Evolutionary conservation across 2,797 vertebrate species (phyloP), one percentile per base, ranked within the genome.

Genomic region (Thalassophryne amazonica): DNA sequence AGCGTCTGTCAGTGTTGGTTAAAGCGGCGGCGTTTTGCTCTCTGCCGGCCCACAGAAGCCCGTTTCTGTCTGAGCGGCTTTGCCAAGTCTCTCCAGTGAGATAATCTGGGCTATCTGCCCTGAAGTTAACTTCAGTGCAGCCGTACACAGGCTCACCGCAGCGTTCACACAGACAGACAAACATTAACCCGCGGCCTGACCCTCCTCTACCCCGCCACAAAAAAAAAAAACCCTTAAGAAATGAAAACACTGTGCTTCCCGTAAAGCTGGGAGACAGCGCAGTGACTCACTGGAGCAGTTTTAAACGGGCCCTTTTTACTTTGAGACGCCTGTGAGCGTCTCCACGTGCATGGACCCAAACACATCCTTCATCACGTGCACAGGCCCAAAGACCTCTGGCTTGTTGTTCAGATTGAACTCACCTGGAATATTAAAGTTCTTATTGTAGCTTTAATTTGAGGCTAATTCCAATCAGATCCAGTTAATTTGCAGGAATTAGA

Each of bases 221-320:
- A 50, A 66, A 49, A 50, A 56, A 64, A 65, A 51, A 22, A 38
- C 23, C 24, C 34, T 58, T 68, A 61, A 76, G 86, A 85, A 76
- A 85, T 84, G 90, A 89, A 89, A 86, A 89, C 87, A 81, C 86
- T 87, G 86, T 76, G 67, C 55, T 92, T 92, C 89, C 90, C 85
- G 87, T 90, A 88, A 91, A 65, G 54, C 72, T 8, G 49, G 77
- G 78, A 77, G 69, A 80, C 69, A 78, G 69, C 80, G 73, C 69
- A 8, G 64, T 88, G 88, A 89, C 83, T 86, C 86, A 89, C 55
- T 5, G 60, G 46, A 64, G 61, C 76, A 67, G 78, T 83, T 84
- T 79, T 47, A 76, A 88, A 80, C 24, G 58, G 41, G 38, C 27
- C 46, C 45, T 68, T 81, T 77, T 68, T 68, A 62, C 73, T 83